phyloP scores from a whole-genome alignment of 2,797 vertebrate species.

The Mormyrus proboscirostris region DNA sequence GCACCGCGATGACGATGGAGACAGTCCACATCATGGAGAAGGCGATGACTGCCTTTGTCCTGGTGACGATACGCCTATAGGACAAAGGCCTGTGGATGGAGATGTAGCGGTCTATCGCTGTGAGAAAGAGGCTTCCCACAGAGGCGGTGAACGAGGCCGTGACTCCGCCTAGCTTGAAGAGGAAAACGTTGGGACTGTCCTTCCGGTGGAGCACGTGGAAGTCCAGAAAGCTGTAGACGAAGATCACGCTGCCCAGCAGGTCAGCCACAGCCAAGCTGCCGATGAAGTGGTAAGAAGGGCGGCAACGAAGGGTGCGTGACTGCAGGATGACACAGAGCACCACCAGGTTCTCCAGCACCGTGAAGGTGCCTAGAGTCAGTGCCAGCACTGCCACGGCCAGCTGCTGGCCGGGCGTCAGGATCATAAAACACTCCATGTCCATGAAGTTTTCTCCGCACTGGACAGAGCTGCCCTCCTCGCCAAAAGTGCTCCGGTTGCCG shows the following conservation, averaged over 20 bases:
- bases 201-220: conserved; percentile 98
- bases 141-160: conserved; percentile 96
- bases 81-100: conserved; percentile 94
- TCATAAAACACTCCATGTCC: conserved; percentile 99
- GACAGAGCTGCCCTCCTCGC: conserved; percentile 77
- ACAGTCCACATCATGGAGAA: conserved; percentile 99
- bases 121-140: conserved; percentile 96
- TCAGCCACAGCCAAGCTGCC: conserved; percentile 95
- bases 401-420: conserved; percentile 95
- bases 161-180: conserved; percentile 97
- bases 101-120: conserved; percentile 96
- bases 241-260: conserved; percentile 94
- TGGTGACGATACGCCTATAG: conserved; percentile 94
- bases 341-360: conserved; percentile 92
- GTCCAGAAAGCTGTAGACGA: conserved; percentile 98
- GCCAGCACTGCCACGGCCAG: conserved; percentile 89
- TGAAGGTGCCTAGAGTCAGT: conserved; percentile 93
- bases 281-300: conserved; percentile 98
- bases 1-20: conserved; percentile 88
- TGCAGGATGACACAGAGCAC: conserved; percentile 93
- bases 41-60: conserved; percentile 94
- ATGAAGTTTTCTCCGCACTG: conserved; percentile 99
- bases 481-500: conserved; percentile 77
- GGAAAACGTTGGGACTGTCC: conserved; percentile 91
- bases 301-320: conserved; percentile 88